Conservation (phyloP, 2,113 vertebrate genomes). For the Apistogramma diplotaenia region DNA sequence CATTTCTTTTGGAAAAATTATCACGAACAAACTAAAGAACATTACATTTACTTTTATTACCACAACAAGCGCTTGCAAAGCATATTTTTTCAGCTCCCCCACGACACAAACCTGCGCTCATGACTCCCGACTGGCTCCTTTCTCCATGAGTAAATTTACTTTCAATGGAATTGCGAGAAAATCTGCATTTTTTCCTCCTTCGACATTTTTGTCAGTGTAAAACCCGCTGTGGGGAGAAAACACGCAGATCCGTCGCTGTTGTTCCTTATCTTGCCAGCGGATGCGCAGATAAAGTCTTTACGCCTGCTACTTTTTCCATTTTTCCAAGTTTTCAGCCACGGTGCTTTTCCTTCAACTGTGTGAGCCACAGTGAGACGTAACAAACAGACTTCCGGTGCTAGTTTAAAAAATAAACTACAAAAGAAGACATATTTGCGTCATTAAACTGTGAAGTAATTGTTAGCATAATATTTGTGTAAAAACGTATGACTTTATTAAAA, state of each 20-base stretch:
- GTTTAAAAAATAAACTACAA: not conserved
- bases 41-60: not conserved
- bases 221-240: not conserved
- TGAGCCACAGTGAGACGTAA: not conserved
- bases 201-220: slow-evolving; percentile 55
- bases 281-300: slow-evolving; percentile 30
- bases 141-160: slow-evolving; percentile 77
- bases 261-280: slow-evolving; percentile 39
- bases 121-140: slow-evolving; percentile 77
- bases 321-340: slow-evolving; percentile 66
- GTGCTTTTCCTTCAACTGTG: slow-evolving; percentile 48
- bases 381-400: not conserved
- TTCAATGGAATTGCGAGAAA: slow-evolving; percentile 68
- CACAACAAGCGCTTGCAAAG: not conserved
- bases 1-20: not conserved
- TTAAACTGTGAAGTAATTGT: accelerated
- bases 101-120: slow-evolving; percentile 83
- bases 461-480: accelerated
- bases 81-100: slow-evolving; percentile 36
- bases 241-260: not conserved
- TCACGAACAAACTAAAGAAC: not conserved
- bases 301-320: slow-evolving; percentile 56
- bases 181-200: slow-evolving; percentile 38
- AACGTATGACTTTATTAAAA: not conserved
- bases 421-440: accelerated